Evolutionary conservation across 2,888 invertebrate genomes (phyloP).

Genomic region (Cepaea hortensis): DNA sequence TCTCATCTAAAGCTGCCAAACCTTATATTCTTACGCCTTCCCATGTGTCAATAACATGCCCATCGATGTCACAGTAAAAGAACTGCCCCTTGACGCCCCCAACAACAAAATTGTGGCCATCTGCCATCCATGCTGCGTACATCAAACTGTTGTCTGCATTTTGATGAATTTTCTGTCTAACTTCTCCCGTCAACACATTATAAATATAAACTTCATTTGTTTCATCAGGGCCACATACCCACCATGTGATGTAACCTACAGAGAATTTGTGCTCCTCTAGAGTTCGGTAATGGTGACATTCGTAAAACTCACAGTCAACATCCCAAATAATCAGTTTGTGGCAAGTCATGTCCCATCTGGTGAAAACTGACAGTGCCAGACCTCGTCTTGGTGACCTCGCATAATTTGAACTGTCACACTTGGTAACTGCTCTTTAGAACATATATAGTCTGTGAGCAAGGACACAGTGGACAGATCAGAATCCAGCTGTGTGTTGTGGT

Average conservation of each 20-base stretch:
- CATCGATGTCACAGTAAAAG: constrained; percentile 92
- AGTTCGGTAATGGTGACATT: constrained; percentile 80
- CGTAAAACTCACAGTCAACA: constrained; percentile 84
- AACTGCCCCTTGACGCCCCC: constrained; percentile 97
- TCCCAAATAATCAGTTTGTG: constrained; percentile 97
- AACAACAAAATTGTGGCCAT: constrained; percentile 93
- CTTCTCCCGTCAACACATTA: constrained; percentile 82
- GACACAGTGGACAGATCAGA: constrained; percentile 82
- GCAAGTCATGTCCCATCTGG: constrained; percentile 95
- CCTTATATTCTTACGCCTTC: constrained; percentile 98
- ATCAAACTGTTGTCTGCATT: constrained; percentile 96
- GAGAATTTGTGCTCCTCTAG: constrained; percentile 95
- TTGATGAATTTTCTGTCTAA: constrained; percentile 91
- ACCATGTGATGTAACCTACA: constrained; percentile 95
- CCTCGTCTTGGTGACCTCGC: constrained; percentile 95
- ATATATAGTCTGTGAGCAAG: constrained; percentile 86
- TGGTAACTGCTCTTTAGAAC: constrained; percentile 89
- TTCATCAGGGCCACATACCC: constrained; percentile 96
- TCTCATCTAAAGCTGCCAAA: constrained; percentile 90
- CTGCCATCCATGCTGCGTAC: constrained; percentile 93
- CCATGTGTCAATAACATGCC: constrained; percentile 93
- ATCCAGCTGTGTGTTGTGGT: constrained; percentile 82
- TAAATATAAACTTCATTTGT: constrained; percentile 96
- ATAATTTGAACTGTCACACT: constrained; percentile 84
- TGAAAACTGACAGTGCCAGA: constrained; percentile 98